Evolutionary conservation across 1,140 invertebrate species (phyloP), one percentile per base, ranked within the genome.

Genomic region (Cotesia vestalis): DNA sequence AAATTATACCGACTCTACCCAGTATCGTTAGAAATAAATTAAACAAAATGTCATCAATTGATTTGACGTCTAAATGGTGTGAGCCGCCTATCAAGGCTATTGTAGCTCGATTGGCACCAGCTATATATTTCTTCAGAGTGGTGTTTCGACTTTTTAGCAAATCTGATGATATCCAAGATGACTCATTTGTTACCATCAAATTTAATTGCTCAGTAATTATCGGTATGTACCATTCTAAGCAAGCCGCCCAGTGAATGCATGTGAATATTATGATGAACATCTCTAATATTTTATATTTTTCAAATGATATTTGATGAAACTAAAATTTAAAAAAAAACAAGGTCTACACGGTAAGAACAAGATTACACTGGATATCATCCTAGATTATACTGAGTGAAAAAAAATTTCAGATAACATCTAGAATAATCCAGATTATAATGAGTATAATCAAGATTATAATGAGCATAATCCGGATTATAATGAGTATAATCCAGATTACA

Each of bases 211-310:
- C 12, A n/a, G 76, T 64, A 5, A 73, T 36, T 1, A 79, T 59
- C 0, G 83, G 81, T 0, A 86, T 62, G 61, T 81, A 86, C 63
- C 82, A 84, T 8, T 83, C 77, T 0, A 86, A 6, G 69, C 85
- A 86, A 1, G 82, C 78, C 4, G 75, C 76, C 85, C 84, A 86
- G 11, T 86, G 83, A 4, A 85, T 20, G 9, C 4, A 69, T 3
- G 81, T 9, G 4, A 78, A 62, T 3, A 81, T 46, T 8, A 84
- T 75, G 1, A 77, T 69, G 2, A 27, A 35, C 14, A 81, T 76
- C 64, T 83, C 75, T 0, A 81, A 36, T 12, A 82, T 69, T 76
- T 83, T 84, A n/a, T 77, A 72, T 8, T 35, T 20, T 38, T 79
- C 78, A 52, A 82, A 79, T 6, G 76, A 77, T 3, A 82, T 46